Base-by-base conservation (phyloP, 2,113 vertebrate species). In the Hemiscyllium ocellatum region DNA sequence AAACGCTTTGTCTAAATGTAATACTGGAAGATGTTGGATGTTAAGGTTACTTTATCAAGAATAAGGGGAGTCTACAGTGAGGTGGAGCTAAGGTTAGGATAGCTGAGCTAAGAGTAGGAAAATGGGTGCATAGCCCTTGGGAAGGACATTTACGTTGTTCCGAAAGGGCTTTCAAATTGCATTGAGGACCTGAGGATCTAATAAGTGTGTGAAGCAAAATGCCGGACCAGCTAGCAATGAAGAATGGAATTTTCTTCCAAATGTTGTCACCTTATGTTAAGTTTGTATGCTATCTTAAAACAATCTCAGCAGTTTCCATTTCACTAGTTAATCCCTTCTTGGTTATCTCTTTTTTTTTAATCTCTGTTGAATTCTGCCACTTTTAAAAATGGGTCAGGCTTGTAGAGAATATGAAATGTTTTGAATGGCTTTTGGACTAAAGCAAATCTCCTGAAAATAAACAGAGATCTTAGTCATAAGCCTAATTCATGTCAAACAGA, bases 1-100 rank as follows among this genome's bases (percentile, higher is more conserved):
- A 96, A 95, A 96, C 96, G 90, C 96, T 95, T 76, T 96, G 96
- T 89, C 95, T 42, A 61, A 96, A 97, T 95, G 96, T 96, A 96
- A 96, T 97, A 96, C 97, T 96, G 97, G 37, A 22, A 42, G 37
- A 42, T 47, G n/a, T 42, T 83, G 80, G 17, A 83, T 1, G 6
- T 17, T 20, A 22, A 37, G 80, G 80, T 42, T 42, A 83, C 80
- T 42, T 20, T n/a, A 37, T 42, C 17, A 15, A 42, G 37, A 19
- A 4, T 20, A 4, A 4, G 26, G 52, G 87, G 52, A 13, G 4
- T 0, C 52, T 61, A 12, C 50, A 61, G 56, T 61, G 24, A 19
- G 52, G 4, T 61, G 86, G 86, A 89, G 86, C 86, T 61, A 52
- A 90, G 10, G 26, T 89, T 20, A 52, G 76, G n/a, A n/a, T 8